These are phyloP conservation scores for Heterodera filipjevi DNA, from an alignment of 2,888 invertebrate species.

Conservation along the genomic window DNA sequence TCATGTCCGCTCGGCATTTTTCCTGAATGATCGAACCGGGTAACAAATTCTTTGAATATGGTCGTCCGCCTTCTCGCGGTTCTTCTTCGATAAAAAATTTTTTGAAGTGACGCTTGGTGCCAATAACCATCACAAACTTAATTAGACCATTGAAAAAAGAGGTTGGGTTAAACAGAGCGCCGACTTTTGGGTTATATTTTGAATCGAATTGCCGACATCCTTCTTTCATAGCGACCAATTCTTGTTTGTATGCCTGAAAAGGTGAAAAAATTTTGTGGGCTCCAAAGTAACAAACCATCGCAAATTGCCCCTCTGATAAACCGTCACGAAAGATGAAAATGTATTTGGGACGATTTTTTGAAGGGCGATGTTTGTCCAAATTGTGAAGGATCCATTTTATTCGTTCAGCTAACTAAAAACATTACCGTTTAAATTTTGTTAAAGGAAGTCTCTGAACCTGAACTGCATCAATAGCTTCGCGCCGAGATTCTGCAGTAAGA, in stretches of 20 bases:
- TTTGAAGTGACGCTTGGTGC: slow-evolving; percentile 52
- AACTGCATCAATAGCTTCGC: slow-evolving; percentile 20
- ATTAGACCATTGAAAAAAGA: background rate
- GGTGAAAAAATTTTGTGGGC: background rate
- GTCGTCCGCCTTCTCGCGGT: background rate
- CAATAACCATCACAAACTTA: slow-evolving; percentile 47
- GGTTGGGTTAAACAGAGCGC: background rate
- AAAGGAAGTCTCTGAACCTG: background rate
- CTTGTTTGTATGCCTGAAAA: slow-evolving; percentile 23
- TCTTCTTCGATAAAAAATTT: slow-evolving; percentile 39
- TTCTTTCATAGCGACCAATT: slow-evolving; percentile 13
- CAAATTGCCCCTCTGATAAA: slow-evolving; percentile 42
- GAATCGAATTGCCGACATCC: slow-evolving; percentile 30
- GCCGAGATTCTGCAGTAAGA: slow-evolving; percentile 10
- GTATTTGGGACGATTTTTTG: background rate
- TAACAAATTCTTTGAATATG: slow-evolving; percentile 37
- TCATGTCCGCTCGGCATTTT: slow-evolving; percentile 39
- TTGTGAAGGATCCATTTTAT: slow-evolving; percentile 28
- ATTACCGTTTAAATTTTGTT: background rate
- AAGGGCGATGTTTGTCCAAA: slow-evolving; percentile 31
- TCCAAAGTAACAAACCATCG: slow-evolving; percentile 27
- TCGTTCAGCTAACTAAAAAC: slow-evolving; percentile 17
- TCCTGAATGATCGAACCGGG: slow-evolving; percentile 48
- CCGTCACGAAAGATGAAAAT: slow-evolving; percentile 44
- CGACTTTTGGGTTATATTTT: slow-evolving; percentile 38